Evolutionary conservation across 2,113 vertebrate species (phyloP).

Genomic region (Crocuta crocuta): DNA sequence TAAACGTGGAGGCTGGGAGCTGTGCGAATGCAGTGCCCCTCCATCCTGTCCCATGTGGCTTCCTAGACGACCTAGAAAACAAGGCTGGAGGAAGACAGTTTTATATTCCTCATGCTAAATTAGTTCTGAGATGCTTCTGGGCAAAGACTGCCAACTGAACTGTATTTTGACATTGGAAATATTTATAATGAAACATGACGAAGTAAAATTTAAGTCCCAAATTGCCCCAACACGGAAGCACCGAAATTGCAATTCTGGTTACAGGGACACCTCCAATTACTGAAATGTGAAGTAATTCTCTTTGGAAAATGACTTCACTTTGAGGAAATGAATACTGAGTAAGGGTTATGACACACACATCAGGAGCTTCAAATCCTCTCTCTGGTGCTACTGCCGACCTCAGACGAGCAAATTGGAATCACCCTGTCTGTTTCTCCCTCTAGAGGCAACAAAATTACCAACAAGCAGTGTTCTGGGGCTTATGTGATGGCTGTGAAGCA

Average conservation of each 20-base stretch:
- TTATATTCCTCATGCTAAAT: constrained; percentile 71
- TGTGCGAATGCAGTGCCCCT: background rate
- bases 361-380: background rate
- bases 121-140: constrained; percentile 74
- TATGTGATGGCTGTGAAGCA: background rate
- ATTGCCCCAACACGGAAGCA: background rate
- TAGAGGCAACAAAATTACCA: background rate
- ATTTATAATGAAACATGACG: constrained; percentile 59
- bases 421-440: background rate
- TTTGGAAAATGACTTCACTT: constrained; percentile 68
- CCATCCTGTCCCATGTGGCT: constrained; percentile 38
- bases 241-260: constrained; percentile 58
- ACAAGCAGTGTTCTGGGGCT: background rate
- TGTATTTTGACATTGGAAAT: constrained; percentile 65
- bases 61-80: constrained; percentile 56
- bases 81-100: constrained; percentile 58
- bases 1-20: background rate
- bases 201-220: constrained; percentile 67
- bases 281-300: constrained; percentile 60
- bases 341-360: constrained; percentile 3
- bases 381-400: background rate
- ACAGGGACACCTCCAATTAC: constrained; percentile 65
- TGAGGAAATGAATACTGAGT: constrained; percentile 51
- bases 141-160: constrained; percentile 75
- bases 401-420: background rate